These are phyloP conservation scores for Alosa sapidissima DNA, from an alignment of 2,797 vertebrate species.

Conservation along the genomic window DNA sequence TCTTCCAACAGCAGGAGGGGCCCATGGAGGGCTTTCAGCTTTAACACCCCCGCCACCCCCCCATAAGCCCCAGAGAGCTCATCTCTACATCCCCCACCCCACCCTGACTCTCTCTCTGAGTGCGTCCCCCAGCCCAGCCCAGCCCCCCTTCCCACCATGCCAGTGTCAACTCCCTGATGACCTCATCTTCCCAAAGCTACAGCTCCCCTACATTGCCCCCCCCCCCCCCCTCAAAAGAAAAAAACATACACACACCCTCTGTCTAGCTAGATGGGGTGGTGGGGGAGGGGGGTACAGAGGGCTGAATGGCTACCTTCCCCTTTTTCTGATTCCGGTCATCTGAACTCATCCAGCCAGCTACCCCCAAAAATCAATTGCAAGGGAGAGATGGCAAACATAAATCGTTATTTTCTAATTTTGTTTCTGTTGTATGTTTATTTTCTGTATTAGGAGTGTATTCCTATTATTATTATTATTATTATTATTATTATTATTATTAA, in stretches of 20 bases:
- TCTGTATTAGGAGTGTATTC: constrained; percentile 16
- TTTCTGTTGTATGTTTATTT: constrained; percentile 14
- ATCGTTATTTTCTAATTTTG: background rate
- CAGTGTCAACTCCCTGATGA: background rate
- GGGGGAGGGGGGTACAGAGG: background rate
- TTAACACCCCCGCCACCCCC: constrained; percentile 50
- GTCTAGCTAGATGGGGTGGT: background rate
- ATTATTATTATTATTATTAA: constrained; percentile 35
- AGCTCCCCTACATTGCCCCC: background rate
- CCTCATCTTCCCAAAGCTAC: too few species aligned
- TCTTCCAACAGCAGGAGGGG: constrained; percentile 86
- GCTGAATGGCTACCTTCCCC: background rate
- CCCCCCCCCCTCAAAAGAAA: constrained; percentile 21
- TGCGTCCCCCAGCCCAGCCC: too few species aligned
- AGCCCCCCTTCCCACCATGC: too few species aligned
- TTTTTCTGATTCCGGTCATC: background rate
- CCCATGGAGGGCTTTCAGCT: constrained; percentile 90
- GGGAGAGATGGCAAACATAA: background rate
- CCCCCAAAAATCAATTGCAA: background rate
- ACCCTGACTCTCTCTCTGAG: background rate
- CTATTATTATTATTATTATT: constrained; percentile 43
- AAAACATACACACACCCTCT: too few species aligned
- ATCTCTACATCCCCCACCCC: constrained; percentile 18
- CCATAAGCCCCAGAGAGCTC: constrained; percentile 26
- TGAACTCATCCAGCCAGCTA: background rate